Percentiles rank a stretch among this genome's conserved stretches.
Conservation (phyloP, 1,140 invertebrate genomes). For the Psix sp. region DNA sequence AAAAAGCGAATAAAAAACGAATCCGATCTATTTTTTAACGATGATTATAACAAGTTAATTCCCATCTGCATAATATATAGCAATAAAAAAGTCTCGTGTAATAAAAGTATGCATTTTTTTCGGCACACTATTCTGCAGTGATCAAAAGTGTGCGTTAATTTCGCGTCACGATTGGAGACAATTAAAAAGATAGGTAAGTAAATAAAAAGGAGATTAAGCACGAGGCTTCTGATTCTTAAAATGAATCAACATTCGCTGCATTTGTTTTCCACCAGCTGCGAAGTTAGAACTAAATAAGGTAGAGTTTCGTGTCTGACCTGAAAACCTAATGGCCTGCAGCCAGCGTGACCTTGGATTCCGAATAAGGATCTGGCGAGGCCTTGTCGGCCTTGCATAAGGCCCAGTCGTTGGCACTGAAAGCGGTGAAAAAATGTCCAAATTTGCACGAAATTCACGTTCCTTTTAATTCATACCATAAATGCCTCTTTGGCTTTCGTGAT, state of each 20-base stretch:
- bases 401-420: constrained; percentile 60
- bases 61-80: too few species aligned
- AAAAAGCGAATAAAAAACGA: too few species aligned
- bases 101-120: too few species aligned
- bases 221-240: constrained; percentile 50
- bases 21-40: too few species aligned
- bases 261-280: constrained; percentile 47
- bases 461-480: constrained; percentile 11
- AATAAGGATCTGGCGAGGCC: constrained; percentile 65
- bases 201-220: constrained; percentile 60
- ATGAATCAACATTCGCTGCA: constrained; percentile 38
- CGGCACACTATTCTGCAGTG: too few species aligned
- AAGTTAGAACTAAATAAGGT: constrained; percentile 62
- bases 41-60: too few species aligned
- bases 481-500: not conserved
- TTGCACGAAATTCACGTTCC: constrained; percentile 34
- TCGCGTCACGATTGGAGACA: too few species aligned
- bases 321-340: constrained; percentile 66
- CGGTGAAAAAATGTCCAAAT: constrained; percentile 38
- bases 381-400: constrained; percentile 61
- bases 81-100: too few species aligned
- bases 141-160: too few species aligned
- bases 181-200: constrained; percentile 43
- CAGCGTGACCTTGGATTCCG: constrained; percentile 63
- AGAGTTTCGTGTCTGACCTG: constrained; percentile 61